Percentiles rank a stretch among this genome's conserved stretches.
phyloP scores from a whole-genome alignment of 1,140 invertebrate genomes.

The Littorina saxatilis region DNA sequence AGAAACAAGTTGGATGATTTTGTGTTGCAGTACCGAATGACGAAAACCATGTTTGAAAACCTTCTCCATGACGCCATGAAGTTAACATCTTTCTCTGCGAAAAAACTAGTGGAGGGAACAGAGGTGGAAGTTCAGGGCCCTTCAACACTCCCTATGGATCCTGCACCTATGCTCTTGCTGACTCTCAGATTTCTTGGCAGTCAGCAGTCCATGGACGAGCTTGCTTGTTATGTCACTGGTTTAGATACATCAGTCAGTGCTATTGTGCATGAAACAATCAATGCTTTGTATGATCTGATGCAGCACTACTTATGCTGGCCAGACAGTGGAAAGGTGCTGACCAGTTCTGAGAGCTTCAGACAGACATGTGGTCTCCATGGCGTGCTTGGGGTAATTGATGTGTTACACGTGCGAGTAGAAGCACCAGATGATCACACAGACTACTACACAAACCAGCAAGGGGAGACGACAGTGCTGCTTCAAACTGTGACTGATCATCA shows the following conservation, averaged over 20 bases:
- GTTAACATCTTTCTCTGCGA: background rate
- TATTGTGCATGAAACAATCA: constrained; percentile 10
- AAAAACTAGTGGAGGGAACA: background rate
- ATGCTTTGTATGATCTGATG: constrained; percentile 37
- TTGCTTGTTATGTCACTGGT: no score
- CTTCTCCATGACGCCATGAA: constrained; percentile 22
- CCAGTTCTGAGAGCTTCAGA: background rate
- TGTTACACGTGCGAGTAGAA: constrained; percentile 27
- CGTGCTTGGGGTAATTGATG: constrained; percentile 39
- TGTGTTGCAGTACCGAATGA: constrained; percentile 36
- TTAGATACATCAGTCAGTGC: no score
- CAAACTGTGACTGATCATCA: constrained; percentile 44
- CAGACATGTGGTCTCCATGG: constrained; percentile 9
- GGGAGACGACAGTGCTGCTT: constrained; percentile 30
- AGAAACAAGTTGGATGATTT: background rate
- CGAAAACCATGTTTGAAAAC: constrained; percentile 25
- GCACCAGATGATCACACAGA: constrained; percentile 20
- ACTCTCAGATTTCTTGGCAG: constrained; percentile 38
- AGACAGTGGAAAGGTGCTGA: background rate
- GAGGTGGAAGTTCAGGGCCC: background rate
- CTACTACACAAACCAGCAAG: constrained; percentile 34
- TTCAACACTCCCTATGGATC: background rate
- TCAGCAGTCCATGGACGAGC: background rate
- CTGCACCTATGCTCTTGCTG: constrained; percentile 14
- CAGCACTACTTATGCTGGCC: constrained; percentile 40